Evolutionary conservation across 2,888 invertebrate species (phyloP), one percentile per base, ranked within the genome.

Genomic region (Caenorhabditis parvicauda): DNA sequence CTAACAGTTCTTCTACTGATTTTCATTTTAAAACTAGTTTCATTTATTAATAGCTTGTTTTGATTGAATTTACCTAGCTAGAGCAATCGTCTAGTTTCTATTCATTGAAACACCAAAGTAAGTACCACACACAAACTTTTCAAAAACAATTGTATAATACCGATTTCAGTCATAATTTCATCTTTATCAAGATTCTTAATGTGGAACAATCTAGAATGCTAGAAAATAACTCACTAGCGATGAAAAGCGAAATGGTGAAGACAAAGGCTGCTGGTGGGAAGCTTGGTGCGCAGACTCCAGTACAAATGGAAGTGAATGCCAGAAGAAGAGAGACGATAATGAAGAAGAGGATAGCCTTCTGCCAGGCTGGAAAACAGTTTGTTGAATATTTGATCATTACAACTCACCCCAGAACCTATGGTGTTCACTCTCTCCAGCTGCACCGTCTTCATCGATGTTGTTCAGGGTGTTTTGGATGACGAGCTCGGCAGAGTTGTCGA

Each of bases 341-440:
- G 69, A 79, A 77, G 65, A 76, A 76, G 42, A 79, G 73, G 37
- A 79, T 70, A n/a, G 71, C 71, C 56, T 79, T 79, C 61, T 79
- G 77, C 79, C 79, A 79, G 9, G 67, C 76, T 72, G 55, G 49
- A 70, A 64, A 47, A 35, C 7, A 9, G 7, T 47, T 35, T 17
- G 9, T 32, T 32, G 35, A 12, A n/a, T 32, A 32, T 12, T 32
- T 12, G n/a, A 32, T 32, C n/a, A 32, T 32, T 32, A 32, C n/a
- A 9, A 12, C 29, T 32, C 29, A 70, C 72, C 67, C 79, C 77
- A 78, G 67, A 79, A 79, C 56, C 67, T 55, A 50, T 79, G 79
- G 59, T 79, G 79, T 48, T 79, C 79, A 9, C 72, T 69, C 60
- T 79, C 79, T 45, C 79, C 79, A 37, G 79, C 79, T 19, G 79